phyloP scores from a whole-genome alignment of 1,140 invertebrate species.

The Nautilus pompilius region DNA sequence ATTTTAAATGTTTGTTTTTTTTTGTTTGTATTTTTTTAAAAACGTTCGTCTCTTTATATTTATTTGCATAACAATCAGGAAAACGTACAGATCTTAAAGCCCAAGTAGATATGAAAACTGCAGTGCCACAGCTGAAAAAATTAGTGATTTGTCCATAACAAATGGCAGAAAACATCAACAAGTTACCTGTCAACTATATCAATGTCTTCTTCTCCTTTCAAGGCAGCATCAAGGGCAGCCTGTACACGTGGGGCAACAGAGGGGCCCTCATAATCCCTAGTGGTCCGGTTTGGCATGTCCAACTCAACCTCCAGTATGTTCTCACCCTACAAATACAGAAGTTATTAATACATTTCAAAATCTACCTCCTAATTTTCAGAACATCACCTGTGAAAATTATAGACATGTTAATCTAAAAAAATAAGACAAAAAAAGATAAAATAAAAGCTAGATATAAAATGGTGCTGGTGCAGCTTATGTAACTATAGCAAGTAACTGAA shows the following conservation, averaged over 20 bases:
- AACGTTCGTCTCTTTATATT: background rate
- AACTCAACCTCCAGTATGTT: conserved; percentile 80
- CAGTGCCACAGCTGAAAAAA: conserved; percentile 5
- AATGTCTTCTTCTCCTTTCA: conserved; percentile 70
- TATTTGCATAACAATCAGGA: background rate
- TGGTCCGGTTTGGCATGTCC: conserved; percentile 75
- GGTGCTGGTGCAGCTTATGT: no score
- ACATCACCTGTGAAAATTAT: no score
- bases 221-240: conserved; percentile 71
- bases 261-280: conserved; percentile 74
- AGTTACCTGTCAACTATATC: conserved; percentile 64
- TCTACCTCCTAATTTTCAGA: no score
- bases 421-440: no score
- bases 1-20: background rate
- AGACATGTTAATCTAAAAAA: no score
- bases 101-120: conserved; percentile 1
- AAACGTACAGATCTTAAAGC: background rate
- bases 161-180: background rate
- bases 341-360: background rate
- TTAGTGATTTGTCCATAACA: background rate
- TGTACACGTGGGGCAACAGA: conserved; percentile 69
- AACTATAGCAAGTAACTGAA: no score
- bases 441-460: no score
- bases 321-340: conserved; percentile 65
- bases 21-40: background rate